Evolutionary conservation across 1,140 invertebrate species (phyloP).

Genomic region (Dinothrombium tinctorium): DNA sequence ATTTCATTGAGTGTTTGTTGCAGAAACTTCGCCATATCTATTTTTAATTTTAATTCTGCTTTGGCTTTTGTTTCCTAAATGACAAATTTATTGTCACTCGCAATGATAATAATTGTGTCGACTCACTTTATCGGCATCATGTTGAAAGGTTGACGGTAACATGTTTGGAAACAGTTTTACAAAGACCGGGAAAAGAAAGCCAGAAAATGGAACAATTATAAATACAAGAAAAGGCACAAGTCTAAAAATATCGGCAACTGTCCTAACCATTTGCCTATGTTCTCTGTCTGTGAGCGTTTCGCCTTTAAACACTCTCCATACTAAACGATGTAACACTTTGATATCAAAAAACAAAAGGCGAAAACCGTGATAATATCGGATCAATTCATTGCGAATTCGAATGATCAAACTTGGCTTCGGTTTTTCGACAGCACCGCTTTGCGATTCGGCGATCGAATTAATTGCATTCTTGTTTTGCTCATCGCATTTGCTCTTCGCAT

Average conservation of each 20-base stretch:
- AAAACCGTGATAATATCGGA: constrained; percentile 96
- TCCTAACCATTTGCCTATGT: constrained; percentile 66
- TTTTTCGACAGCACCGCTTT: constrained; percentile 13
- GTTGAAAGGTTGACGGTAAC: constrained; percentile 93
- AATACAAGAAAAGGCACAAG: constrained; percentile 94
- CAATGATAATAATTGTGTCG: neutral
- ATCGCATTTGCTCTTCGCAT: constrained; percentile 26
- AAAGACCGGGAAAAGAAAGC: constrained; percentile 74
- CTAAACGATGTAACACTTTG: constrained; percentile 51
- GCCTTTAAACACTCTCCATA: constrained; percentile 60
- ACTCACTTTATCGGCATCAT: constrained; percentile 47
- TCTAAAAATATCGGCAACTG: constrained; percentile 83
- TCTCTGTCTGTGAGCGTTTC: constrained; percentile 65
- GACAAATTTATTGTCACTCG: neutral
- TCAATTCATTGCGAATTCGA: constrained; percentile 34
- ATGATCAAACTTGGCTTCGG: constrained; percentile 14
- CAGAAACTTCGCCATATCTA: constrained; percentile 98
- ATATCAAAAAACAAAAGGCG: constrained; percentile 74
- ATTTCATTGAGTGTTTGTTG: constrained; percentile 81
- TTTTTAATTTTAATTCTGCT: constrained; percentile 69
- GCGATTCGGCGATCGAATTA: constrained; percentile 19
- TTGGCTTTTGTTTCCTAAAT: constrained; percentile 61
- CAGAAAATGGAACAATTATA: constrained; percentile 93
- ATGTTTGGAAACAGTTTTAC: constrained; percentile 92
- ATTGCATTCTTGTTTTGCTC: constrained; percentile 31